These are phyloP conservation scores for Aleiodes sp. DNA, from an alignment of 1,140 invertebrate genomes.

Conservation along the genomic window DNA sequence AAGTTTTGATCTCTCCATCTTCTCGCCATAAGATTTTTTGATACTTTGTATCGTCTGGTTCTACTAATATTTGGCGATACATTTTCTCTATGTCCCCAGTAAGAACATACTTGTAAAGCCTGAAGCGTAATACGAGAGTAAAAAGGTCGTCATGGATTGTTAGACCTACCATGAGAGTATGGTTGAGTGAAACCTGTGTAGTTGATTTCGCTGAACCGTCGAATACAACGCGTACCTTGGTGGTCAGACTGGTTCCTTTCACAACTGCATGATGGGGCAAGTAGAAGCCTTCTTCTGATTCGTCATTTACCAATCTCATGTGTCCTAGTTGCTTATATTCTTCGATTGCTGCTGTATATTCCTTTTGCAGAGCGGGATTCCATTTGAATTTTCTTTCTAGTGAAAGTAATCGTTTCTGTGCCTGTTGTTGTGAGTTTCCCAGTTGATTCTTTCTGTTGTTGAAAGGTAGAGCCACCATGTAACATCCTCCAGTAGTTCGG, in stretches of 20 bases:
- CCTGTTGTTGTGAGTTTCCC: conserved; percentile 6
- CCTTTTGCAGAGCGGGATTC: conserved; percentile 21
- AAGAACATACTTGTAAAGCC: conserved; percentile 27
- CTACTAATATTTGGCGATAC: conserved; percentile 38
- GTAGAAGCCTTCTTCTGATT: conserved; percentile 13
- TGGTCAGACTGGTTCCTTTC: neutral
- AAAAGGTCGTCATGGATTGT: conserved; percentile 30
- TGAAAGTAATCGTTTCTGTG: neutral
- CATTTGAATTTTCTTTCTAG: conserved; percentile 30
- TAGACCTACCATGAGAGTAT: conserved; percentile 21
- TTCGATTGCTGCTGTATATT: conserved; percentile 31
- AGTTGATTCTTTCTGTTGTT: conserved; percentile 28
- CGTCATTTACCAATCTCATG: conserved; percentile 20
- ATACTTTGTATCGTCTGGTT: conserved; percentile 42
- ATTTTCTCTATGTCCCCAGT: conserved; percentile 44
- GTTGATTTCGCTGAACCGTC: conserved; percentile 12
- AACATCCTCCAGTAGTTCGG: conserved; percentile 39
- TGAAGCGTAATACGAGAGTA: neutral
- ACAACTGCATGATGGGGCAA: conserved; percentile 21
- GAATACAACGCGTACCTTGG: conserved; percentile 7
- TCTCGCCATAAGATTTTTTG: conserved; percentile 54
- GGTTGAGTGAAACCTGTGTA: conserved; percentile 3
- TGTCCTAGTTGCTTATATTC: conserved; percentile 43
- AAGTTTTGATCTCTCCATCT: conserved; percentile 32
- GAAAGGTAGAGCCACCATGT: conserved; percentile 42